Percentiles rank a stretch among this genome's conserved stretches.
phyloP scores from a whole-genome alignment of 1,140 invertebrate species.

The Phenacoccus solenopsis region DNA sequence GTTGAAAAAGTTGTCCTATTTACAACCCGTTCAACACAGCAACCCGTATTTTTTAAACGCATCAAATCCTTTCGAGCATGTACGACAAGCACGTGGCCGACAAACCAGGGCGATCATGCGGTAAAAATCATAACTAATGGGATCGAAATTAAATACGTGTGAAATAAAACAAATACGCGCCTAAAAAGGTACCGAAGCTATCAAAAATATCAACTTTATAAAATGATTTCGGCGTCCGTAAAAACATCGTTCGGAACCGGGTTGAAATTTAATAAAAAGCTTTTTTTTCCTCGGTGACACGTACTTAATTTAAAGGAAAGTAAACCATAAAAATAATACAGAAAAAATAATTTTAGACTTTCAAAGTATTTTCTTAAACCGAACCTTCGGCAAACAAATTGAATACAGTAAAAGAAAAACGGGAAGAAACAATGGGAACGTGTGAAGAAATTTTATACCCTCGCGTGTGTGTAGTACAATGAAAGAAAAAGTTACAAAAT shows the following conservation, averaged over 20 bases:
- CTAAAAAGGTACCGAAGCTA: background rate
- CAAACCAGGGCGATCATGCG: background rate
- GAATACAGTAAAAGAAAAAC: constrained; percentile 3
- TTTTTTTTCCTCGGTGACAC: constrained; percentile 1
- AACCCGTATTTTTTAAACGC: too few relatives aligned
- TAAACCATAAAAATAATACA: background rate
- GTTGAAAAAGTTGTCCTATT: too few relatives aligned
- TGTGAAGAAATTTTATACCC: background rate
- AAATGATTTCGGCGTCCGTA: background rate
- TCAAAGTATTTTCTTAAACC: background rate
- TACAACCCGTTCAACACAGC: too few relatives aligned
- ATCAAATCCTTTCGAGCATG: too few relatives aligned
- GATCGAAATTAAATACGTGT: background rate
- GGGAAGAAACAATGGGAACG: background rate
- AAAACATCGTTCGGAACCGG: background rate
- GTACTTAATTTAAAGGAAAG: background rate
- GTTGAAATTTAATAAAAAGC: background rate
- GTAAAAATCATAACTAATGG: background rate
- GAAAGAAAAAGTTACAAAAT: constrained; percentile 3
- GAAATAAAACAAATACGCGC: background rate
- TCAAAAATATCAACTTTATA: background rate
- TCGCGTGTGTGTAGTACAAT: background rate
- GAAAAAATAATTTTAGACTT: constrained; percentile 3
- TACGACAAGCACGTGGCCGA: too few relatives aligned
- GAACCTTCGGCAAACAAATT: constrained; percentile 1